Evolutionary conservation across 2,888 invertebrate genomes (phyloP).

Genomic region (Ormyrus labotus): DNA sequence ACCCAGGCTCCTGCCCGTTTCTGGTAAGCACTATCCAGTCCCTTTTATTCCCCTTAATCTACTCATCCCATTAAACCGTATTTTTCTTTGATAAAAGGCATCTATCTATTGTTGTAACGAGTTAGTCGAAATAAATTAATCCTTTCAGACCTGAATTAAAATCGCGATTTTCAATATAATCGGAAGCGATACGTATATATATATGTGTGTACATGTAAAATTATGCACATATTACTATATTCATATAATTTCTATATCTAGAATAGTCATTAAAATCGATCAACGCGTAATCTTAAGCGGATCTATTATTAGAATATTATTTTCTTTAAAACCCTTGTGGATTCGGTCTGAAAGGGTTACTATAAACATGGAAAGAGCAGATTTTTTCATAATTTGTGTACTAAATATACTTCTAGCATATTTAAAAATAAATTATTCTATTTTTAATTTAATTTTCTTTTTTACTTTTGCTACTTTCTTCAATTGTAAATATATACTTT

Average conservation of each 20-base stretch:
- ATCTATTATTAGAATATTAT: no score
- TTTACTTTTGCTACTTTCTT: slow-evolving; percentile 15
- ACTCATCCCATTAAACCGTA: slow-evolving; percentile 72
- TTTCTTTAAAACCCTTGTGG: background rate
- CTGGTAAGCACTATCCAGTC: slow-evolving; percentile 76
- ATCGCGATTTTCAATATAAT: background rate
- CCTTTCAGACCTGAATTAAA: slow-evolving; percentile 15
- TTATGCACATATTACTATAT: no score
- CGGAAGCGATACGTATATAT: no score
- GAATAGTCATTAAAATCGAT: no score
- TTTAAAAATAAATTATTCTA: slow-evolving; percentile 54
- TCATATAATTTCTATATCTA: no score
- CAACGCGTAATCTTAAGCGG: no score
- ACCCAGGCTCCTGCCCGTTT: slow-evolving; percentile 75
- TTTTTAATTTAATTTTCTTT: slow-evolving; percentile 35
- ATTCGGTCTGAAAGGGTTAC: no score
- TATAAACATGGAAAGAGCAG: slow-evolving; percentile 32
- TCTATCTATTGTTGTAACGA: slow-evolving; percentile 43
- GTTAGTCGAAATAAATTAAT: slow-evolving; percentile 33
- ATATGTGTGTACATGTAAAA: no score
- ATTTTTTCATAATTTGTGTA: slow-evolving; percentile 38
- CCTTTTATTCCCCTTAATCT: slow-evolving; percentile 75
- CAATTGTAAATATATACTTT: background rate
- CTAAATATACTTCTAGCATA: slow-evolving; percentile 34
- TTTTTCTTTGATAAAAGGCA: slow-evolving; percentile 54